Evolutionary conservation across 2,888 invertebrate species (phyloP).

Genomic region (Melanostoma mellinum): DNA sequence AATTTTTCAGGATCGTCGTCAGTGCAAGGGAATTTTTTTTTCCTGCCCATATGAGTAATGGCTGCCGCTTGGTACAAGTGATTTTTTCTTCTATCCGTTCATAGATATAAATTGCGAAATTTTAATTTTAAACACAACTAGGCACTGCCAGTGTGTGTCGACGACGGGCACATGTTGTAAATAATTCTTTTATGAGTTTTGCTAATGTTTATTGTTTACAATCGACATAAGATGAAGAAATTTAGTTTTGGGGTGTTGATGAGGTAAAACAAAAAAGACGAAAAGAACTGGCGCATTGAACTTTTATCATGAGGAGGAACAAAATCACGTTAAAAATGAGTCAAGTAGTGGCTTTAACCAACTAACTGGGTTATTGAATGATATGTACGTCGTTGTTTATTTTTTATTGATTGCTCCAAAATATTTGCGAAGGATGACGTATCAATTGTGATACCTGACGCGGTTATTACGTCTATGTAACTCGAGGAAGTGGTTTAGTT

Average conservation of each 20-base stretch:
- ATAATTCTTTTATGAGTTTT: constrained; percentile 9
- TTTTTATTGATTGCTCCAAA: no score
- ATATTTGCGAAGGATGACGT: no score
- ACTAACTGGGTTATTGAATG: no score
- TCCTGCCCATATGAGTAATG: constrained; percentile 56
- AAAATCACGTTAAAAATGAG: no score
- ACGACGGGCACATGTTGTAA: constrained; percentile 17
- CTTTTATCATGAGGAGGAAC: background rate
- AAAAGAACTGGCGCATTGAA: background rate
- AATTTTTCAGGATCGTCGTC: constrained; percentile 33
- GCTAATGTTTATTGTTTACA: constrained; percentile 5
- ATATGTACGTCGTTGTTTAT: no score
- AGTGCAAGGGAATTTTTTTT: constrained; percentile 51
- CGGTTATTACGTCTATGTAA: no score
- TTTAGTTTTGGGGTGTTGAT: background rate
- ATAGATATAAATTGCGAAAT: constrained; percentile 1
- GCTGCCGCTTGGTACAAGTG: constrained; percentile 56
- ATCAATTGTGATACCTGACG: no score
- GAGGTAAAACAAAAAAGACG: background rate
- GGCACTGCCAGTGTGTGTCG: background rate
- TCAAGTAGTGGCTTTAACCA: no score
- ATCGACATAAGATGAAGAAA: background rate
- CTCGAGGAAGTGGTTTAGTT: background rate
- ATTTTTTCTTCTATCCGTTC: constrained; percentile 14
- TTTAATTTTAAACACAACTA: background rate